Base-by-base conservation (phyloP, 2,113 vertebrate genomes). In the Himantopus leucocephalus region DNA sequence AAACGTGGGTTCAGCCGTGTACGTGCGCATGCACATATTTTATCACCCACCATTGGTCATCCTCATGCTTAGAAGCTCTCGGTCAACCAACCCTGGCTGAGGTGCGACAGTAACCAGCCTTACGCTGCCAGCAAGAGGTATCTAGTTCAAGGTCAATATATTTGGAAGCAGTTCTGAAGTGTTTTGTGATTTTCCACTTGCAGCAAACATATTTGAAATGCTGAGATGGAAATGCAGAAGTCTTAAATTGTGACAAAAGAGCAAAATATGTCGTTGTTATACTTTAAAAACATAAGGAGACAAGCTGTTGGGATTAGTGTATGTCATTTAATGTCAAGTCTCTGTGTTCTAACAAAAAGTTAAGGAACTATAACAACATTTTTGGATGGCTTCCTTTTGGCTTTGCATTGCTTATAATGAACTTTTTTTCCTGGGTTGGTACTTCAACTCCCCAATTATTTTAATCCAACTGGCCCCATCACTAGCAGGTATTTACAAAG, bases 401-500 rank as follows among this genome's bases (percentile, higher is more conserved):
- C 10, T 24, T 90, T 63, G 30, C 24, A 34, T 13, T 66, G 14
- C 52, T 88, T 81, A 47, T 27, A 91, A 68, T 22, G 9, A 60
- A 26, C 6, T 12, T 70, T 41, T 71, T 41, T 88, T 56, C 41
- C 52, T 59, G 8, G 3, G 23, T 8, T 88, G 53, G 88, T 91
- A n/a, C 20, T 92, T 62, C 41, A 90, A 74, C 24, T 96, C 23
- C 21, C 62, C 30, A 88, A 27, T 74, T 85, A 50, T 94, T 97
- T 91, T 94, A 95, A 89, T 77, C 85, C 60, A 92, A 13, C 52
- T 84, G 17, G 32, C 37, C 22, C 29, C 29, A 73, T 62, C 14
- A 29, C 75, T 53, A 66, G 24, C 43, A 92, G n/a, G 41, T 48
- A 76, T 70, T 92, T 94, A 55, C 47, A 88, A 76, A 90, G 52